These are phyloP conservation scores for Clostera curtula DNA, from an alignment of 2,888 invertebrate genomes.

Conservation along the genomic window DNA sequence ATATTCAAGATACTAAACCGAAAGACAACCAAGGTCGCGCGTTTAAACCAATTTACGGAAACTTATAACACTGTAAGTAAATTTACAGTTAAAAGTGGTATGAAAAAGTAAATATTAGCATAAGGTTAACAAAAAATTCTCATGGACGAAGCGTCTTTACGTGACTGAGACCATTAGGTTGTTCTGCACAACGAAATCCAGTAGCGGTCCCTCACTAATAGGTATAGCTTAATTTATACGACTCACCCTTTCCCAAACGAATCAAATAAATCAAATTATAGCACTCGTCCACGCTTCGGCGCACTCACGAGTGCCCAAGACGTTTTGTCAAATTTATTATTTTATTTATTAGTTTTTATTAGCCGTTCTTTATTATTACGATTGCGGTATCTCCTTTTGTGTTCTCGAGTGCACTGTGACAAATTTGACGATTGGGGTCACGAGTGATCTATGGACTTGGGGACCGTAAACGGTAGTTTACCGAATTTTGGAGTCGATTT, in stretches of 20 bases:
- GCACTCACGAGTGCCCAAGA: constrained; percentile 68
- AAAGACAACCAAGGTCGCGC: too few relatives aligned
- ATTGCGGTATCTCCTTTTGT: constrained; percentile 63
- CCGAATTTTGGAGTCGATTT: constrained; percentile 66
- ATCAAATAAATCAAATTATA: constrained; percentile 74
- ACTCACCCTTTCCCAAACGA: constrained; percentile 60
- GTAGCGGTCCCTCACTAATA: too few relatives aligned
- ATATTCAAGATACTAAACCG: too few relatives aligned
- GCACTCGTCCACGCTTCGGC: constrained; percentile 60
- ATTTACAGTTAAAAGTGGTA: neutral
- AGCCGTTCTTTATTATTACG: constrained; percentile 27
- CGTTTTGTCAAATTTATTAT: constrained; percentile 75
- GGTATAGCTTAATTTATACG: constrained; percentile 56
- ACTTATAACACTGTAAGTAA: too few relatives aligned
- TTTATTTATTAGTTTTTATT: constrained; percentile 73
- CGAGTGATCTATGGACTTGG: constrained; percentile 59
- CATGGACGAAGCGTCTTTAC: constrained; percentile 9
- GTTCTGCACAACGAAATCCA: constrained; percentile 22
- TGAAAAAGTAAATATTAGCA: neutral
- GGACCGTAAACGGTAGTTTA: constrained; percentile 62
- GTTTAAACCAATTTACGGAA: too few relatives aligned
- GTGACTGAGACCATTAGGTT: constrained; percentile 22
- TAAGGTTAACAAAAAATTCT: neutral
- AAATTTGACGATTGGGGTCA: constrained; percentile 72
- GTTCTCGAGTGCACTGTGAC: constrained; percentile 69